Conservation (phyloP, 2,888 invertebrate genomes). For the Lochmaea capreae region DNA sequence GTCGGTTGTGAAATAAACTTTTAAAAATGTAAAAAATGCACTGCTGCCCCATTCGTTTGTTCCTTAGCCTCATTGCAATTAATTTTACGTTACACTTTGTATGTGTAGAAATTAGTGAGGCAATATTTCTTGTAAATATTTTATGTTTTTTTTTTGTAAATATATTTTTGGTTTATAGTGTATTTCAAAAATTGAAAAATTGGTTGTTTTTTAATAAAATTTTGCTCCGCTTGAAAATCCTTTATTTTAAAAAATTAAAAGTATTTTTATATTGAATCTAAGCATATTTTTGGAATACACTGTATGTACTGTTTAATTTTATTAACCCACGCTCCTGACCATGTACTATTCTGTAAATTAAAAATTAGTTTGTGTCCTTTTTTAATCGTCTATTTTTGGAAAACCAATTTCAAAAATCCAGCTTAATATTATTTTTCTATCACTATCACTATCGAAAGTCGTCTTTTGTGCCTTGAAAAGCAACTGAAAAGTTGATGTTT, state of each 20-base stretch:
- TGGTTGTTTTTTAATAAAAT: neutral
- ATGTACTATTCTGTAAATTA: constrained; percentile 13
- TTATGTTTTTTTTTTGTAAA: neutral
- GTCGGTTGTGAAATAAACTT: neutral
- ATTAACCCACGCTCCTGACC: constrained; percentile 8
- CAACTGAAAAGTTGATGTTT: no score
- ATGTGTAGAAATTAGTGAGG: constrained; percentile 14
- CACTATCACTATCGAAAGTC: no score
- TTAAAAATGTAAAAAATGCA: neutral
- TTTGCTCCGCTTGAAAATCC: neutral
- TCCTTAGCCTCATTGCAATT: constrained; percentile 10
- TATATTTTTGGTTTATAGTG: neutral
- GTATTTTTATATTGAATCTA: neutral
- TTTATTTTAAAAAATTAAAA: neutral
- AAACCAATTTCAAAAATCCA: no score
- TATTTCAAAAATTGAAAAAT: neutral
- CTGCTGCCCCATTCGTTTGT: constrained; percentile 5
- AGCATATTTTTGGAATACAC: constrained; percentile 5
- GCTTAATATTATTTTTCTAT: no score
- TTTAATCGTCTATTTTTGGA: neutral
- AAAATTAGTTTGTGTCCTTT: neutral
- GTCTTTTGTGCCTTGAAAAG: no score
- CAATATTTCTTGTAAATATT: constrained; percentile 14
- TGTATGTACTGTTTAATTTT: constrained; percentile 14
- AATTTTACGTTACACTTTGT: constrained; percentile 7